Base-by-base conservation (phyloP, 2,888 invertebrate species). In the Latrodectus hesperus region DNA sequence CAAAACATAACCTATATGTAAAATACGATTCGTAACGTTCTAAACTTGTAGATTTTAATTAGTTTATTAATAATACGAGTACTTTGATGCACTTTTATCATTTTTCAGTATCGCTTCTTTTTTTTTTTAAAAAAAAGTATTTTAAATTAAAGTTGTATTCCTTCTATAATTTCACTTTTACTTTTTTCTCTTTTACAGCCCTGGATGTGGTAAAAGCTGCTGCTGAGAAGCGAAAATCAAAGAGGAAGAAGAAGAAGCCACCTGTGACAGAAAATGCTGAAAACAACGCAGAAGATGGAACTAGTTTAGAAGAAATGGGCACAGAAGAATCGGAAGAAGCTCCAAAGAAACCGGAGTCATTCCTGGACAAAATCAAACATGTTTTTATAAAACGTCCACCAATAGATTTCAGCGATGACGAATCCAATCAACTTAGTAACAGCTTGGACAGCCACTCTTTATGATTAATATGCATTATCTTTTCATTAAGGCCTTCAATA, bases 361-460 rank as follows among this genome's bases (percentile, higher is more conserved):
- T 81, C n/a, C 1, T 68, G 11, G 72, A 81, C 14, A 73, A 53
- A 26, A 67, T 81, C 11, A 73, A 74, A 52, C 11, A 38, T 1
- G 14, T 81, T 52, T 81, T 81, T 17, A 74, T n/a, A 51, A 81
- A 67, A 12, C 51, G 65, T 11, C 65, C 73, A n/a, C 53, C 73
- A 5, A 52, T 68, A 14, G 74, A 74, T 8, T 81, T 81, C 60
- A 81, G 81, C 38, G 81, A 81, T 14, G 81, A 74, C 17, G 81
- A 81, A 38, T 81, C 81, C 9, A 72, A 72, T 16, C 74, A 81
- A 12, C 14, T 74, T 5, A 81, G 68, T 49, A 78, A 17, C 26
- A 81, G 67, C 55, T 22, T 73, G 16, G 80, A 80, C 22, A 80
- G 64, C 8, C 64, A 38, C 52, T 80, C 80, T 9, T n/a, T 64